Conservation (phyloP, 2,888 invertebrate species). For the Campopleginae sp. region DNA sequence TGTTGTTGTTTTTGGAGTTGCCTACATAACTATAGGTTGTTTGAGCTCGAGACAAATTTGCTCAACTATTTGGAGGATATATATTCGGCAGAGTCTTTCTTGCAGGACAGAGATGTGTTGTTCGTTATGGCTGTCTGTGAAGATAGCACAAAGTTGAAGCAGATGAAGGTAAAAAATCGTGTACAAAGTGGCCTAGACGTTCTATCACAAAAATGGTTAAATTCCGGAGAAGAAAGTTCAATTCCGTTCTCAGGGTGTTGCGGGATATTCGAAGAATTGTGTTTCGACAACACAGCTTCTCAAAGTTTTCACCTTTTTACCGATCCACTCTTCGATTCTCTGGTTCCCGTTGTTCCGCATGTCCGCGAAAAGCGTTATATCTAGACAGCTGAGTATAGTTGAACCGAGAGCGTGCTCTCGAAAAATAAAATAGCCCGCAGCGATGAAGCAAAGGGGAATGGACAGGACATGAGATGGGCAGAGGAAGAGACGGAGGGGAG, state of each 20-base stretch:
- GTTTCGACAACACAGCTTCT: constrained; percentile 3
- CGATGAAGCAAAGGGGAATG: constrained; percentile 31
- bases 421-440: constrained; percentile 56
- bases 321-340: constrained; percentile 20
- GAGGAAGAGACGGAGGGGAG: background rate
- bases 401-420: constrained; percentile 48
- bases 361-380: constrained; percentile 25
- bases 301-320: constrained; percentile 21
- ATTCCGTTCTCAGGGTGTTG: background rate
- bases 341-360: constrained; percentile 15
- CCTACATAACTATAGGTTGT: constrained; percentile 33
- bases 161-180: constrained; percentile 14
- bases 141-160: constrained; percentile 7
- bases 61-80: constrained; percentile 23
- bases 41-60: constrained; percentile 55
- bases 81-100: constrained; percentile 23
- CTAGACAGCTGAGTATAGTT: constrained; percentile 15
- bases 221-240: background rate
- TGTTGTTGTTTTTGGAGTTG: constrained; percentile 10
- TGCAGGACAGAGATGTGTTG: constrained; percentile 20
- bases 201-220: background rate
- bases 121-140: constrained; percentile 7
- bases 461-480: constrained; percentile 6
- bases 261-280: background rate
- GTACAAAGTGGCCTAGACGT: background rate